A percentile compares a stretch with the other conserved stretches of the same genome.
These are phyloP conservation scores for Grallaria varia DNA, from an alignment of 2,113 vertebrate genomes.

Conservation along the genomic window DNA sequence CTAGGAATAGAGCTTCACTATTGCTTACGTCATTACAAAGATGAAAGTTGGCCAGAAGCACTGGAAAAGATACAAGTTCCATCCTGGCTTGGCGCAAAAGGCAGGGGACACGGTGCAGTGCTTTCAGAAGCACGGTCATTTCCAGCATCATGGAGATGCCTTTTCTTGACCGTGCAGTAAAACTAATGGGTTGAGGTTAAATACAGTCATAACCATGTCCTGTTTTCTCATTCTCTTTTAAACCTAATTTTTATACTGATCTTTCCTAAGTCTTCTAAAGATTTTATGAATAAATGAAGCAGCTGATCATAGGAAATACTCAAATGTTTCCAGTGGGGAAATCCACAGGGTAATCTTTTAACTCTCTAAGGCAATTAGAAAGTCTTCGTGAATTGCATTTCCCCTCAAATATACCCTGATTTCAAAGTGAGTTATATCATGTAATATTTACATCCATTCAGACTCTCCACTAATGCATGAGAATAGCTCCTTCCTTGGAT, in stretches of 20 bases:
- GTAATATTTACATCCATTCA: not conserved
- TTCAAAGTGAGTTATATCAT: not conserved
- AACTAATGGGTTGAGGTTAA: not conserved
- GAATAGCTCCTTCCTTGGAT: not conserved
- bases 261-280: not conserved
- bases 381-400: not conserved
- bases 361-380: not conserved
- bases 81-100: fast-evolving
- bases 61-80: not conserved
- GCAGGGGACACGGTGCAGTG: too few species aligned
- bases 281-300: not conserved
- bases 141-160: not conserved
- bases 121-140: not conserved
- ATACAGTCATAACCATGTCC: not conserved
- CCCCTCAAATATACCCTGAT: not conserved
- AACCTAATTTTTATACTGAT: not conserved
- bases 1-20: not conserved
- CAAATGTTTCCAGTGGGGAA: not conserved
- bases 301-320: not conserved
- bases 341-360: not conserved
- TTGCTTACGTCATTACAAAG: not conserved
- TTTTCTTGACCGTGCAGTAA: not conserved
- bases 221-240: not conserved
- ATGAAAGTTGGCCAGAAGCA: not conserved
- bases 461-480: not conserved